Evolutionary conservation across 1,140 invertebrate species (phyloP).

Genomic region (Hyphantria cunea): DNA sequence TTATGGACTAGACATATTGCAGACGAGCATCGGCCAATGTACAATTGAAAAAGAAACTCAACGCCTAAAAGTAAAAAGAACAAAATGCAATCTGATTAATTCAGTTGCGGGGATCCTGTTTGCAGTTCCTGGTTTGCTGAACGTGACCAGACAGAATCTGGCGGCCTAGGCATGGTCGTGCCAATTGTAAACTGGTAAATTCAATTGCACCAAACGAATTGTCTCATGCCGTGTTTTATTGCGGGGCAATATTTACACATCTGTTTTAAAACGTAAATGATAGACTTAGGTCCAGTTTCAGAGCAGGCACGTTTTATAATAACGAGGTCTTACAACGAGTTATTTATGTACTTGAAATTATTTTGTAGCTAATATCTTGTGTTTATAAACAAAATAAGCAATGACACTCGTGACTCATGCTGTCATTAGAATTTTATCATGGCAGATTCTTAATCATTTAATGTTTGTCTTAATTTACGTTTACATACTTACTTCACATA

Average conservation of each 20-base stretch:
- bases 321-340: conserved; percentile 6
- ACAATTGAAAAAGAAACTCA: conserved; percentile 55
- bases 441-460: too few species aligned
- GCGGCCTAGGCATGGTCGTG: conserved; percentile 50
- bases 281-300: conserved; percentile 2
- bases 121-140: conserved; percentile 71
- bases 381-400: conserved; percentile 43
- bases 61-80: conserved; percentile 56
- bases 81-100: conserved; percentile 60
- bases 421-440: conserved; percentile 3
- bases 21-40: conserved; percentile 43
- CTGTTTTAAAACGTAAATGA: conserved; percentile 6
- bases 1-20: conserved; percentile 42
- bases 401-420: conserved; percentile 29
- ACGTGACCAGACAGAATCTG: conserved; percentile 75
- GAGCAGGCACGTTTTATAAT: conserved; percentile 11
- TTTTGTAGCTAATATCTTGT: conserved; percentile 26
- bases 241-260: conserved; percentile 19
- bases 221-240: conserved; percentile 24
- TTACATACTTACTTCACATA: too few species aligned
- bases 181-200: conserved; percentile 47
- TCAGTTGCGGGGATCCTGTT: conserved; percentile 64
- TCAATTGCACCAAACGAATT: conserved; percentile 42
- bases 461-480: neutral
- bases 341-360: conserved; percentile 12